These are phyloP conservation scores for Cistogaster globosa DNA, from an alignment of 2,888 invertebrate species.

Conservation along the genomic window DNA sequence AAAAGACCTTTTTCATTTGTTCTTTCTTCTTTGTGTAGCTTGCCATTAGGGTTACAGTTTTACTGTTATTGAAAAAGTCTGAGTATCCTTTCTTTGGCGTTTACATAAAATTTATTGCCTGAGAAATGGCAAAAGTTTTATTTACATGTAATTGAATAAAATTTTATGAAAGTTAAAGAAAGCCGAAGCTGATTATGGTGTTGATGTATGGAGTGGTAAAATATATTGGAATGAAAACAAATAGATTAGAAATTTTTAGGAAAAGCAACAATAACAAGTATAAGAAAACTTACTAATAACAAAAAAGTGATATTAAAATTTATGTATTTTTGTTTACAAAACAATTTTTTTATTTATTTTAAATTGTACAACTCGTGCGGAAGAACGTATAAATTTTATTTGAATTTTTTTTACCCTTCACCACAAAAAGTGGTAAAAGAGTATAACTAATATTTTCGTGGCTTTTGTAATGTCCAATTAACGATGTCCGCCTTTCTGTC, in stretches of 20 bases:
- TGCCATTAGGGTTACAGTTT: constrained; percentile 21
- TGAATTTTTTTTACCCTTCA: no score
- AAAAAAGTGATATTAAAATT: constrained; percentile 52
- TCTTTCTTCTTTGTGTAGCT: constrained; percentile 1
- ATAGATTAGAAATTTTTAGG: not conserved
- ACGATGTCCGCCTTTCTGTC: no score
- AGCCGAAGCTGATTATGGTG: constrained; percentile 5
- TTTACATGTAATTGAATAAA: constrained; percentile 69
- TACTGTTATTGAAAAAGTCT: not conserved
- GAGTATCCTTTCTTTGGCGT: constrained; percentile 14
- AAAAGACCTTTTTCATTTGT: not conserved
- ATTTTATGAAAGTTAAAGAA: constrained; percentile 38
- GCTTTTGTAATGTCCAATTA: no score
- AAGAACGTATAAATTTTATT: not conserved
- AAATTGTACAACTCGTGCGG: not conserved
- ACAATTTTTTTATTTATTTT: constrained; percentile 41
- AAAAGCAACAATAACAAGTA: constrained; percentile 3
- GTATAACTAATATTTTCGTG: no score
- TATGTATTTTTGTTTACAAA: constrained; percentile 52
- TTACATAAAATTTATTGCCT: constrained; percentile 59
- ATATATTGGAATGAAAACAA: not conserved
- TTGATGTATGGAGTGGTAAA: not conserved
- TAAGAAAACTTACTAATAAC: not conserved
- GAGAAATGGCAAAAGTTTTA: constrained; percentile 64
- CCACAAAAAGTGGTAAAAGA: no score